Conservation (phyloP, 2,797 vertebrate genomes). For the Pipistrellus kuhlii region DNA sequence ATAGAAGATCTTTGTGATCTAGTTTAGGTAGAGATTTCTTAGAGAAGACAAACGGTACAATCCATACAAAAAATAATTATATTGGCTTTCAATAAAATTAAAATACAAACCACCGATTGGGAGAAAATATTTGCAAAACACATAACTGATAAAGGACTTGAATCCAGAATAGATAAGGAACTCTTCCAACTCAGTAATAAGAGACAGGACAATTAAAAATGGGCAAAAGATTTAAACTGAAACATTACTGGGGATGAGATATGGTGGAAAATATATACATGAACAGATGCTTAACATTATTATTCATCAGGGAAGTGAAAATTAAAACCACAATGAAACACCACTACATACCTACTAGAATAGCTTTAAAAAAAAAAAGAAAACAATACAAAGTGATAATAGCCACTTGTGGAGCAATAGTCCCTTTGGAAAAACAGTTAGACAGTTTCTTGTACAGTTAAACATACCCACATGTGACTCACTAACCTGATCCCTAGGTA, state of each 20-base stretch:
- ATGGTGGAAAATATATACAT: background rate
- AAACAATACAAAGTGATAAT: fast-evolving
- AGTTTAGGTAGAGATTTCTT: constrained; percentile 11
- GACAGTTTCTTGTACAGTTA: constrained; percentile 9
- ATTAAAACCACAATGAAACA: background rate
- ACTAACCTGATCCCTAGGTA: background rate
- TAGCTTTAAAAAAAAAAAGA: background rate
- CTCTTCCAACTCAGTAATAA: background rate
- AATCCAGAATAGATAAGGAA: constrained; percentile 17
- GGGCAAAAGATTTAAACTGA: constrained; percentile 32
- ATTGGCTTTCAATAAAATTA: constrained; percentile 5
- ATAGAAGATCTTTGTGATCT: background rate
- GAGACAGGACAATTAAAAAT: constrained; percentile 22
- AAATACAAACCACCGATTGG: constrained; percentile 3
- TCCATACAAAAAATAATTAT: background rate
- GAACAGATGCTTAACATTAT: background rate
- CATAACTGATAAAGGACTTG: background rate
- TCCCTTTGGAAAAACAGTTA: background rate
- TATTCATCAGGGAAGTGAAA: background rate
- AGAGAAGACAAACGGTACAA: background rate
- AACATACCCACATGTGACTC: background rate
- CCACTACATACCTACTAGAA: background rate
- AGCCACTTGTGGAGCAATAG: background rate
- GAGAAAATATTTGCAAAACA: constrained; percentile 48
- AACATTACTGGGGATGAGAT: background rate